These are phyloP conservation scores for Phaenicophaeus curvirostris DNA, from an alignment of 2,797 vertebrate genomes.

Conservation along the genomic window DNA sequence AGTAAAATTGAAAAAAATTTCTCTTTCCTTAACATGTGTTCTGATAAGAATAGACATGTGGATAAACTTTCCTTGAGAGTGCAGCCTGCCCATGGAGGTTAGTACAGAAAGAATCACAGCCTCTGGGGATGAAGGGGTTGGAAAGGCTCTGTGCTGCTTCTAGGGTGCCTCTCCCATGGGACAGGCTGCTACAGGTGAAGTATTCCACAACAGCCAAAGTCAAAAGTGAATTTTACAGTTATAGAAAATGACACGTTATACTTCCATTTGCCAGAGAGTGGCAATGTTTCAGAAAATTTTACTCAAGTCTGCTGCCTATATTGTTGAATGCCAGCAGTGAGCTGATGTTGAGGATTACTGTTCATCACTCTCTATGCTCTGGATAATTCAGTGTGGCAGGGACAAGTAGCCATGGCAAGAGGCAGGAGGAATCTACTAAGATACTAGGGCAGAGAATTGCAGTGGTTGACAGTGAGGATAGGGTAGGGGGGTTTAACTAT, in stretches of 20 bases:
- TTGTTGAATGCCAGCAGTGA: rapidly evolving
- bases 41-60: background rate
- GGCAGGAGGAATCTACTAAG: background rate
- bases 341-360: background rate
- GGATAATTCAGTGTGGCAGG: background rate
- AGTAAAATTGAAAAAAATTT: background rate
- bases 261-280: slow-evolving; percentile 41
- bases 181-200: background rate
- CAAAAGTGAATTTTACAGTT: background rate
- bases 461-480: background rate
- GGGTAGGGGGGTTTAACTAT: background rate
- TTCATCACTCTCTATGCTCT: background rate
- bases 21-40: background rate
- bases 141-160: background rate
- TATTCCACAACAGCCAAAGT: background rate
- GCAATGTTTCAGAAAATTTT: slow-evolving; percentile 50
- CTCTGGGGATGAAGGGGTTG: background rate
- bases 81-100: background rate
- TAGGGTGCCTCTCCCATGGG: background rate
- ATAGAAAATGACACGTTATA: background rate
- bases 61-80: background rate
- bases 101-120: rapidly evolving
- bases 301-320: background rate
- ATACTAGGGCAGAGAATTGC: background rate
- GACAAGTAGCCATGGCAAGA: background rate